Conservation (phyloP, 2,113 vertebrate species). For the Phrynosoma blainvillii region DNA sequence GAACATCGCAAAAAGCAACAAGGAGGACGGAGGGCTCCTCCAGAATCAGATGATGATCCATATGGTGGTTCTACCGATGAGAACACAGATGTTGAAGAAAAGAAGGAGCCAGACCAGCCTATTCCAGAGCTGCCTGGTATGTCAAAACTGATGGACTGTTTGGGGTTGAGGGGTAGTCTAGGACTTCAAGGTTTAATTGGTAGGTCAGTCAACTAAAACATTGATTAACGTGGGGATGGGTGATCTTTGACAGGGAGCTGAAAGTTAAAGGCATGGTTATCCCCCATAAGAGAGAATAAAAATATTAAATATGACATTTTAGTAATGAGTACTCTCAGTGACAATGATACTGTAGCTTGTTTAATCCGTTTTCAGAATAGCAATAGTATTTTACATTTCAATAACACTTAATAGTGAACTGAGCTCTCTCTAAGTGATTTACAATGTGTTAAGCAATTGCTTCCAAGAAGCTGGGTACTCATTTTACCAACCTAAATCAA, state of each 20-base stretch:
- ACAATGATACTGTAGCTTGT: neutral
- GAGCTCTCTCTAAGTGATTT: too few relatives aligned
- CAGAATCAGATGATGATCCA: constrained; percentile 72
- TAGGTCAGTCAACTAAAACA: neutral
- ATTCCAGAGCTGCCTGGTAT: constrained; percentile 86
- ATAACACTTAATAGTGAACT: too few relatives aligned
- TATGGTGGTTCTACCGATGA: constrained; percentile 89
- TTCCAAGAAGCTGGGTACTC: too few relatives aligned
- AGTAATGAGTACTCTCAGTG: neutral
- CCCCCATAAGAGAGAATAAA: neutral
- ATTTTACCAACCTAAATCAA: too few relatives aligned
- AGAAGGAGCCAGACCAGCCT: constrained; percentile 74
- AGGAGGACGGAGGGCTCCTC: neutral
- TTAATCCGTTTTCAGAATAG: neutral
- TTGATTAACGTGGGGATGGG: neutral
- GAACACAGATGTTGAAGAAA: constrained; percentile 85
- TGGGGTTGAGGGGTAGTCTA: too few relatives aligned
- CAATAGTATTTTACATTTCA: too few relatives aligned
- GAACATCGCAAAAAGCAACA: constrained; percentile 63
- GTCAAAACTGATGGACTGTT: neutral
- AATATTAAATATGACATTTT: neutral
- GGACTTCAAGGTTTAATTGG: too few relatives aligned
- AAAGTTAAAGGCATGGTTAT: neutral
- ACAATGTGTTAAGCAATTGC: too few relatives aligned
- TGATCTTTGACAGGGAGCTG: neutral